Evolutionary conservation across 1,140 invertebrate genomes (phyloP).

Genomic region (Orius insidiosus): DNA sequence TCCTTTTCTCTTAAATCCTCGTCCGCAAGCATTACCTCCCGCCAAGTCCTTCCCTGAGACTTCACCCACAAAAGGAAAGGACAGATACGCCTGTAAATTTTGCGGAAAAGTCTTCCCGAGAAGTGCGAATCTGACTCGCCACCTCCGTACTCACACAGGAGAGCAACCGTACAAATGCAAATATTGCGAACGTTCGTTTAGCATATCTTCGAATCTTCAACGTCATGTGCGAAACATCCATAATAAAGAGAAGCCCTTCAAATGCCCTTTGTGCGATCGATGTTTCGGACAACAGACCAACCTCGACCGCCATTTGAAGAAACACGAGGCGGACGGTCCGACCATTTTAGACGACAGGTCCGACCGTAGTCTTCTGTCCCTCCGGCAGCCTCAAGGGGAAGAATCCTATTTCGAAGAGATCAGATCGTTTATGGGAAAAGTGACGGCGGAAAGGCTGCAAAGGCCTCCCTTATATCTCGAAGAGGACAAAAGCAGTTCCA

Average conservation of each 20-base stretch:
- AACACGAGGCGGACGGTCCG: conserved; percentile 75
- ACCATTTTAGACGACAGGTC: not conserved
- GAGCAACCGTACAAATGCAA: conserved; percentile 97
- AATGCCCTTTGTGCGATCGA: conserved; percentile 66
- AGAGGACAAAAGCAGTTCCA: too few relatives aligned
- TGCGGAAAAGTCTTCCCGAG: conserved; percentile 96
- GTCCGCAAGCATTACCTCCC: conserved; percentile 25
- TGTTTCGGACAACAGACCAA: conserved; percentile 99
- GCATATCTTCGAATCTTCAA: conserved; percentile 96
- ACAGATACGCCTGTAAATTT: conserved; percentile 94
- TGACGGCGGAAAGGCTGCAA: conserved; percentile 23
- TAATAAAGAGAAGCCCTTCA: conserved; percentile 86
- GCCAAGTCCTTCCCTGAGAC: conserved; percentile 18
- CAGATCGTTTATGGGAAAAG: conserved; percentile 82
- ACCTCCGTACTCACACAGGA: conserved; percentile 93
- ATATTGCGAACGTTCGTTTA: conserved; percentile 96
- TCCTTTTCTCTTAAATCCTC: conserved; percentile 26
- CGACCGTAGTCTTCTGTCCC: not conserved
- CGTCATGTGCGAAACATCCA: conserved; percentile 98
- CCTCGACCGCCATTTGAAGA: conserved; percentile 90
- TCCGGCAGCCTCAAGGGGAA: conserved; percentile 1
- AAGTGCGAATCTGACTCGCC: conserved; percentile 93
- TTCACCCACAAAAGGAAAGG: conserved; percentile 29
- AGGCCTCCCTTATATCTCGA: too few relatives aligned
- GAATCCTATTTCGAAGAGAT: conserved; percentile 76